Conservation (phyloP, 2,797 vertebrate genomes). For the Sebastes cheni region DNA sequence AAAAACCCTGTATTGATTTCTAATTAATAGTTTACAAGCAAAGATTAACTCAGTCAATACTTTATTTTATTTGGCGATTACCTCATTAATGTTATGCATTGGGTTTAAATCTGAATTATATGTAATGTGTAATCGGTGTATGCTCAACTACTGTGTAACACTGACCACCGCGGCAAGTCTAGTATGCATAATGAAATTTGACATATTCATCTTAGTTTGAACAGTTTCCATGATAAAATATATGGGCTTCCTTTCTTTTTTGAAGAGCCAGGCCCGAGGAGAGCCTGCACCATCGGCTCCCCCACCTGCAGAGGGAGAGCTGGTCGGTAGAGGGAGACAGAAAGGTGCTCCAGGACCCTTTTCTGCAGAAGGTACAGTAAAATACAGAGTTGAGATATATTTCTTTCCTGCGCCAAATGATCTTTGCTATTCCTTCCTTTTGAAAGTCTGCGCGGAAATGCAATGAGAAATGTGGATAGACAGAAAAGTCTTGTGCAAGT, state of each 20-base stretch:
- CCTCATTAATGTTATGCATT: no score
- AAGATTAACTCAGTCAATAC: no score
- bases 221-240: no score
- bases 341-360: constrained; percentile 47
- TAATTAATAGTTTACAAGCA: no score
- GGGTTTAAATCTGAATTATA: no score
- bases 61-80: no score
- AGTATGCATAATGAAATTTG: background rate
- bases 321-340: constrained; percentile 81
- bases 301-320: constrained; percentile 53
- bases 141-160: no score
- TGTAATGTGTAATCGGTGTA: no score
- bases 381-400: background rate
- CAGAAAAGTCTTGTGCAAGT: background rate
- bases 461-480: background rate
- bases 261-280: constrained; percentile 40
- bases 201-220: background rate
- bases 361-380: constrained; percentile 77
- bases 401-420: background rate
- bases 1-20: no score
- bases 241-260: accelerated
- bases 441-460: background rate
- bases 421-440: background rate
- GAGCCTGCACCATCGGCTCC: constrained; percentile 17
- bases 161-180: no score